Evolutionary conservation across 2,888 invertebrate genomes (phyloP).

Genomic region (Pollenia griseotomentosa): DNA sequence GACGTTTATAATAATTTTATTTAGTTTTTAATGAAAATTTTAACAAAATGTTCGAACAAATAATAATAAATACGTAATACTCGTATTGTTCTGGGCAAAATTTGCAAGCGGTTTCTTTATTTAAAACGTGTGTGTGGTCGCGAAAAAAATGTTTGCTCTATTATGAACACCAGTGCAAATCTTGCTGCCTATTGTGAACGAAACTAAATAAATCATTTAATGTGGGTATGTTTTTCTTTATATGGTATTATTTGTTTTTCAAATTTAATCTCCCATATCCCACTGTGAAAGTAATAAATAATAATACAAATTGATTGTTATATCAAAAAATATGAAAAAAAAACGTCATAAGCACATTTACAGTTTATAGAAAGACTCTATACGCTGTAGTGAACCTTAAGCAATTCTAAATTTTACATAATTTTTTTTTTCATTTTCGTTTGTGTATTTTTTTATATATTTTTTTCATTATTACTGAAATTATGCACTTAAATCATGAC

Average conservation of each 20-base stretch:
- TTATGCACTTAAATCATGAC: slow-evolving; percentile 52
- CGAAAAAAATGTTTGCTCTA: too few relatives aligned
- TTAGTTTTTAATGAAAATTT: too few relatives aligned
- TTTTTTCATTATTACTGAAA: slow-evolving; percentile 29
- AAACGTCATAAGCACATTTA: not conserved
- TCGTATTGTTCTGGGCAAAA: too few relatives aligned
- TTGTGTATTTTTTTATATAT: not conserved
- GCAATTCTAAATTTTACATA: slow-evolving; percentile 36
- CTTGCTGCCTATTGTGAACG: too few relatives aligned
- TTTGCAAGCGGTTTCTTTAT: too few relatives aligned
- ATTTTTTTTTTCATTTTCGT: slow-evolving; percentile 7
- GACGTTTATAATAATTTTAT: too few relatives aligned
- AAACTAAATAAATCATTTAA: not conserved
- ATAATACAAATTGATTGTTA: slow-evolving; percentile 40
- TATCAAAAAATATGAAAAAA: not conserved
- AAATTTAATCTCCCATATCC: slow-evolving; percentile 8
- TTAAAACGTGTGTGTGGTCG: too few relatives aligned
- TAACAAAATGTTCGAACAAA: too few relatives aligned
- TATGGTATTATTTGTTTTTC: not conserved
- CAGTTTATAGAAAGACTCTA: slow-evolving; percentile 1
- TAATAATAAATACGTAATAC: too few relatives aligned
- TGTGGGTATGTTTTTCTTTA: not conserved
- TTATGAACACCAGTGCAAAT: too few relatives aligned
- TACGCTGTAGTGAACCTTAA: not conserved
- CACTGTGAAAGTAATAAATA: slow-evolving; percentile 40